These are phyloP conservation scores for Sisyra terminalis DNA, from an alignment of 2,888 invertebrate genomes.

Conservation along the genomic window DNA sequence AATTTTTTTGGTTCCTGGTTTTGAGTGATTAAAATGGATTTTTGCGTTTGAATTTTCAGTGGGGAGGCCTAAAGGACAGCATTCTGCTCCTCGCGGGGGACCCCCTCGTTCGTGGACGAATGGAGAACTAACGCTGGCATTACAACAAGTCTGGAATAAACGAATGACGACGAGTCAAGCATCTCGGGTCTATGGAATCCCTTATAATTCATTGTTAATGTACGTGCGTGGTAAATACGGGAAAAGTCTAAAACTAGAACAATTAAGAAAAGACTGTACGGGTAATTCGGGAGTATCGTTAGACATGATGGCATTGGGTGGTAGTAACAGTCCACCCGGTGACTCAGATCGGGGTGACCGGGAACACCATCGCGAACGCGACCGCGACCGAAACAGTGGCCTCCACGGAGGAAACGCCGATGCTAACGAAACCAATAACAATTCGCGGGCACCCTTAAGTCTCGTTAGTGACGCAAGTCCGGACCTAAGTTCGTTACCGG, in stretches of 20 bases:
- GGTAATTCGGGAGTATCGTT: conserved; percentile 45
- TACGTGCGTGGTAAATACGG: conserved; percentile 86
- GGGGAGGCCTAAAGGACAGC: conserved; percentile 77
- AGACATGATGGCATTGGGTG: conserved; percentile 47
- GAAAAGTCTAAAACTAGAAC: conserved; percentile 78
- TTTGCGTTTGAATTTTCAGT: conserved; percentile 29
- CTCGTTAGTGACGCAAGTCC: conserved; percentile 51
- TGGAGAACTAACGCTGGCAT: conserved; percentile 75
- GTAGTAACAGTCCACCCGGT: conserved; percentile 37
- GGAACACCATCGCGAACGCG: conserved; percentile 30
- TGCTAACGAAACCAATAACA: neutral
- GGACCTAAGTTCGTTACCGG: conserved; percentile 41
- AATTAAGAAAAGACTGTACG: conserved; percentile 75
- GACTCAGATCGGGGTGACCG: conserved; percentile 22
- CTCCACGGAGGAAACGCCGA: neutral
- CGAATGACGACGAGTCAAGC: conserved; percentile 90
- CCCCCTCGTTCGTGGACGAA: conserved; percentile 88
- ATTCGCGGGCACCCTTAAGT: conserved; percentile 31
- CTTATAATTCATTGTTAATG: conserved; percentile 85
- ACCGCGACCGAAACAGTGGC: conserved; percentile 16
- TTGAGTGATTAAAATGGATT: neutral
- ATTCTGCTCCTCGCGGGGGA: conserved; percentile 78
- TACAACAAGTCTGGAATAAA: conserved; percentile 90
- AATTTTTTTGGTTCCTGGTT: too few species aligned
- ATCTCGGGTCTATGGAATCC: conserved; percentile 77